Evolutionary conservation across 2,797 vertebrate species (phyloP).

Genomic region (Periophthalmus magnuspinnatus): DNA sequence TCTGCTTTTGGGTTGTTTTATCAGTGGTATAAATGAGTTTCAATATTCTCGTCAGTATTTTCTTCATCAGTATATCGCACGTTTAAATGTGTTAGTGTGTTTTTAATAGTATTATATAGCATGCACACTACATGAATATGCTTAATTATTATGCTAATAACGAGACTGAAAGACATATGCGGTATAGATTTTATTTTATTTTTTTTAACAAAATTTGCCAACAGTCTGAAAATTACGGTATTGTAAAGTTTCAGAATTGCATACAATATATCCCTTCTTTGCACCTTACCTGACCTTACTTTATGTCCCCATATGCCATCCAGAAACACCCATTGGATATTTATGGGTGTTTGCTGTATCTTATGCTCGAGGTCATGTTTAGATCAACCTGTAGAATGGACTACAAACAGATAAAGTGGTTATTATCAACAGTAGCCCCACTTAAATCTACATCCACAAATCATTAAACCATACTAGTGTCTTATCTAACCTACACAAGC

Average conservation of each 20-base stretch:
- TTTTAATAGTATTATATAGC: too few species aligned
- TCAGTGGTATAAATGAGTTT: too few species aligned
- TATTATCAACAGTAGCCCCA: background rate
- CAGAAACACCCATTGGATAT: background rate
- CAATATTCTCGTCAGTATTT: too few species aligned
- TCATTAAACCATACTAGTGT: background rate
- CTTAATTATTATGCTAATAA: too few species aligned
- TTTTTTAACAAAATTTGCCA: too few species aligned
- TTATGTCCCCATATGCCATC: background rate
- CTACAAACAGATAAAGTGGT: conserved; percentile 3
- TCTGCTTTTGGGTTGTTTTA: too few species aligned
- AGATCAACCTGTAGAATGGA: background rate
- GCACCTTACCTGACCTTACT: background rate
- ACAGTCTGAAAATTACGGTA: too few species aligned
- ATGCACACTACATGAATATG: too few species aligned
- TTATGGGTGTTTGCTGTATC: background rate
- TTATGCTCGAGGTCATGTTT: background rate
- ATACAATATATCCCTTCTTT: background rate
- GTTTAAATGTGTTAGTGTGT: too few species aligned
- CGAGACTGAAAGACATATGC: too few species aligned
- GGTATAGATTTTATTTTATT: too few species aligned
- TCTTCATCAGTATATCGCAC: too few species aligned
- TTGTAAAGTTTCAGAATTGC: background rate
- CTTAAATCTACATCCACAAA: background rate
- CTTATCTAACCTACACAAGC: background rate